Evolutionary conservation across 2,888 invertebrate genomes (phyloP), one percentile per base, ranked within the genome.

Genomic region (Antheraea assamensis): DNA sequence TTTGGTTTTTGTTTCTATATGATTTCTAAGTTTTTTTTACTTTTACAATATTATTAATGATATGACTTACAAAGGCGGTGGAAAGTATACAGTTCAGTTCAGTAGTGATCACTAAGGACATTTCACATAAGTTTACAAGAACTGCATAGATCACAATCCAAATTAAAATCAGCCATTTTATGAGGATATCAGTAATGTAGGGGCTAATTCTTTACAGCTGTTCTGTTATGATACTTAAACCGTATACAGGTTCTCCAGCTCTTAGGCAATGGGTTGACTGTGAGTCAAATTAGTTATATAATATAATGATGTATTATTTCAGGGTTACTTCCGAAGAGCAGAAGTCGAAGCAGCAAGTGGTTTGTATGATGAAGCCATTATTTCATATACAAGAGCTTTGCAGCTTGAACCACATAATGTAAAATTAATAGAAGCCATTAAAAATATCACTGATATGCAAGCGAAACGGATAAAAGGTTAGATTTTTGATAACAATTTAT

Each of bases 311-410:
- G 61, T 13, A 58, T 52, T 52, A 71, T 78, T 80, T 1, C 81
- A 96, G 96, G 97, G 97, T 21, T 97, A 97, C 87, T 97, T 96
- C 86, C 95, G 97, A 47, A 95, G 96, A 83, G 97, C 96, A 68
- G 97, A 97, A 90, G 96, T 97, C 1, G 96, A 97, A 88, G 95
- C 95, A 80, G 96, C 96, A 1, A 96, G 96, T 79, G 96, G 95
- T 75, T 94, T 96, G 76, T 96, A 95, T 86, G 95, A 94, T 81
- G 96, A 96, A 84, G 97, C 97, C 17, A 93, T 96, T 76, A 92
- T 96, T 76, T 96, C 96, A 58, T 97, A 97, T 81, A 95, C 95
- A 76, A 95, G 96, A 88, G 97, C 97, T 19, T 89, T 97, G 71
- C 95, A 95, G 81, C 89, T 96, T 49, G 96, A 96, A 82, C 97